phyloP scores from a whole-genome alignment of 2,797 vertebrate species.

The Mallotus villosus region DNA sequence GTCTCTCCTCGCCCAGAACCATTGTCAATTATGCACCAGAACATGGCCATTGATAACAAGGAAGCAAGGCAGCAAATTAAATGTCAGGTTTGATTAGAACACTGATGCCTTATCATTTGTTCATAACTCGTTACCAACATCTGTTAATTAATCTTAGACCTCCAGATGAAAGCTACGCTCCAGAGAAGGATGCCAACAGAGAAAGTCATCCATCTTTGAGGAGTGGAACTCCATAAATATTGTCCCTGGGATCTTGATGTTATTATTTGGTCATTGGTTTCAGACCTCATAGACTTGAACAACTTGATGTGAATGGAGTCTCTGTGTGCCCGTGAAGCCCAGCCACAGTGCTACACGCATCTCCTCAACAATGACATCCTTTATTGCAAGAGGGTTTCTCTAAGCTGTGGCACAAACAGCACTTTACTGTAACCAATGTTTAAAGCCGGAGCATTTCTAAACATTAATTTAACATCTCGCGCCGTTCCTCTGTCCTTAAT shows the following conservation, averaged over 20 bases:
- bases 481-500: constrained; percentile 48
- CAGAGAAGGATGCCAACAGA: constrained; percentile 47
- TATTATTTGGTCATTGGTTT: constrained; percentile 76
- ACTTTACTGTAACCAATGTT: background rate
- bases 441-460: constrained; percentile 45
- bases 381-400: constrained; percentile 58
- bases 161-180: constrained; percentile 64
- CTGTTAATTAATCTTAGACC: constrained; percentile 77
- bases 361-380: constrained; percentile 63
- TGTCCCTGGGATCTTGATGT: constrained; percentile 73
- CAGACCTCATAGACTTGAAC: constrained; percentile 62
- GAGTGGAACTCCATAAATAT: constrained; percentile 71
- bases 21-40: constrained; percentile 72
- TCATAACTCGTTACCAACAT: constrained; percentile 80
- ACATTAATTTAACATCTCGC: constrained; percentile 62
- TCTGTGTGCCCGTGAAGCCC: constrained; percentile 60
- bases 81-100: constrained; percentile 80
- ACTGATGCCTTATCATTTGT: constrained; percentile 83
- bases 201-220: constrained; percentile 73
- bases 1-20: constrained; percentile 62
- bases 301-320: constrained; percentile 63
- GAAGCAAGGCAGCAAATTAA: constrained; percentile 80
- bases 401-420: constrained; percentile 32
- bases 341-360: constrained; percentile 57
- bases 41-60: constrained; percentile 76